A percentile compares a stretch with the other conserved stretches of the same genome.
Conservation (phyloP, 1,140 invertebrate genomes). For the Mamestra configurata region DNA sequence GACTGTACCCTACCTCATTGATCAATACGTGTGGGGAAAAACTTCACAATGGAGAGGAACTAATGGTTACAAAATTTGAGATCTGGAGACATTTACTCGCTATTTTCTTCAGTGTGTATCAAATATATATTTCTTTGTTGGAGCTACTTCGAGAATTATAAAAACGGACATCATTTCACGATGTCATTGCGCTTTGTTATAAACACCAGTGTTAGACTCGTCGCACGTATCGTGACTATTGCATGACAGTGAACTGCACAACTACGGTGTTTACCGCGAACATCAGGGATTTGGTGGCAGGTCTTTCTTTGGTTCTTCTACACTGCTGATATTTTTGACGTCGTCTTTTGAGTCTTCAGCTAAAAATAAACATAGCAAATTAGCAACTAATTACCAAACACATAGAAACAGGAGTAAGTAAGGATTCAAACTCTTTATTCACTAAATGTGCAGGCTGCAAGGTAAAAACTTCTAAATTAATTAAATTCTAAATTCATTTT, state of each 20-base stretch:
- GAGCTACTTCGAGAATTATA: slow-evolving; percentile 17
- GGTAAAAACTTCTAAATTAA: no score
- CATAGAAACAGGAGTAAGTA: not conserved
- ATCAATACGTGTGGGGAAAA: not conserved
- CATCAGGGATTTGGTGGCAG: slow-evolving; percentile 88
- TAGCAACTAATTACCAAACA: not conserved
- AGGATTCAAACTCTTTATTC: no score
- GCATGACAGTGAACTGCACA: slow-evolving; percentile 34
- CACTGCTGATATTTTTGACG: slow-evolving; percentile 87
- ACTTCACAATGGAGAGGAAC: slow-evolving; percentile 13
- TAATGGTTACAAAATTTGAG: slow-evolving; percentile 36
- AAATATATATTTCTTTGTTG: slow-evolving; percentile 34
- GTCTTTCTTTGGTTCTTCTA: slow-evolving; percentile 91
- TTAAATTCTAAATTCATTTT: no score
- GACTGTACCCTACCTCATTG: not conserved
- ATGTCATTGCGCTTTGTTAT: slow-evolving; percentile 7
- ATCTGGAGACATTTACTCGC: slow-evolving; percentile 31
- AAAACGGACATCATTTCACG: not conserved
- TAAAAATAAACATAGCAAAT: slow-evolving; percentile 60
- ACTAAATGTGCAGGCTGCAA: no score
- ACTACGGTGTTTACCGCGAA: slow-evolving; percentile 60
- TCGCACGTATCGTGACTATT: slow-evolving; percentile 9
- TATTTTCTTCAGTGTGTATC: slow-evolving; percentile 17
- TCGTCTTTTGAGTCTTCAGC: slow-evolving; percentile 90
- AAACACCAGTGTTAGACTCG: slow-evolving; percentile 26